Evolutionary conservation across 2,888 invertebrate genomes (phyloP).

Genomic region (Aquatica leii): DNA sequence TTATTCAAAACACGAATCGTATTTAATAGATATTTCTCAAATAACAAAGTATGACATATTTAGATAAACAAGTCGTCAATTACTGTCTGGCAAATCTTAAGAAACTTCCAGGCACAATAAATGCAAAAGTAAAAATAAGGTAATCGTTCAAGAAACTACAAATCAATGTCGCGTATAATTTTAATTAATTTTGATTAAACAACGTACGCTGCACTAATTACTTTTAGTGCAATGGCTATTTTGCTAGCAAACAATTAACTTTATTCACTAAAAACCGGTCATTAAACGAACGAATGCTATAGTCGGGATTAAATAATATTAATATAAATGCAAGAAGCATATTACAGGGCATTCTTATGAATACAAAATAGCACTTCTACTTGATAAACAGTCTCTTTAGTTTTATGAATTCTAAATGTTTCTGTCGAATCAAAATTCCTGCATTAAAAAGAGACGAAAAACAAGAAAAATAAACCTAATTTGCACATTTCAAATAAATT

Average conservation of each 20-base stretch:
- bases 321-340: constrained; percentile 27
- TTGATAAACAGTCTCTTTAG: constrained; percentile 15
- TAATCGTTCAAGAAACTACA: too few species aligned
- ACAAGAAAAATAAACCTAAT: neutral
- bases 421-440: neutral
- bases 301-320: constrained; percentile 16
- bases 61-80: too few species aligned
- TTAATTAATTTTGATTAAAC: too few species aligned
- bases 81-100: too few species aligned
- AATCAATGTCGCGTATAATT: too few species aligned
- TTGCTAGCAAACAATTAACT: too few species aligned
- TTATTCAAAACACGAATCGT: constrained; percentile 9
- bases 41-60: neutral
- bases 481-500: constrained; percentile 12
- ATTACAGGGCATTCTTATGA: constrained; percentile 19
- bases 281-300: neutral
- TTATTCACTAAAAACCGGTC: neutral
- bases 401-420: constrained; percentile 13
- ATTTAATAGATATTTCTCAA: neutral
- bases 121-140: too few species aligned
- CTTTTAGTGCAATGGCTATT: too few species aligned
- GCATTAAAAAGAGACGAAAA: neutral
- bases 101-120: too few species aligned
- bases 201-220: too few species aligned
- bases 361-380: constrained; percentile 17